Conservation (phyloP, 2,888 invertebrate species). For the Kryphioiulus occultus region DNA sequence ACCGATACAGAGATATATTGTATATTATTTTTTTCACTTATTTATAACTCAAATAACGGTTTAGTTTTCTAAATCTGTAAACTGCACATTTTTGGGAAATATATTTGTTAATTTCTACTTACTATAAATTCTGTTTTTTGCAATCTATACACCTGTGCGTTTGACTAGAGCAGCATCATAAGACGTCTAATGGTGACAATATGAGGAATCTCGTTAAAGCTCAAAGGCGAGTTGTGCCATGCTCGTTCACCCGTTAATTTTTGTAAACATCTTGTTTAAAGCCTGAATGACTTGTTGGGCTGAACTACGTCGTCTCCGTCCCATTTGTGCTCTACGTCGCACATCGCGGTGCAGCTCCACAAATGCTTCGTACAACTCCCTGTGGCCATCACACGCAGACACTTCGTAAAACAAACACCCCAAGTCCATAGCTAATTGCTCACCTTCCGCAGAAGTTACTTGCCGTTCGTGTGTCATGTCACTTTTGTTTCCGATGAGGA, state of each 20-base stretch:
- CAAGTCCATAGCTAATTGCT: constrained; percentile 59
- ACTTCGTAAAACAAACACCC: constrained; percentile 60
- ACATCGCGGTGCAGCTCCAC: constrained; percentile 61
- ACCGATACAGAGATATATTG: too few species aligned
- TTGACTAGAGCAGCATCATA: too few species aligned
- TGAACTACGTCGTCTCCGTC: constrained; percentile 60
- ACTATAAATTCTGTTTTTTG: too few species aligned
- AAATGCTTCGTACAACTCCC: constrained; percentile 61
- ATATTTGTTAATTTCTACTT: too few species aligned
- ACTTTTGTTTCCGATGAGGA: constrained; percentile 60
- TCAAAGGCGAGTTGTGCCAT: background rate
- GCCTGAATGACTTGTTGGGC: constrained; percentile 57
- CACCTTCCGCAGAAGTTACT: constrained; percentile 59
- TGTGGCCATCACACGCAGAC: constrained; percentile 60
- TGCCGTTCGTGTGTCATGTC: constrained; percentile 59
- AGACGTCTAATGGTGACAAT: too few species aligned
- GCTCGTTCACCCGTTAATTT: constrained; percentile 33
- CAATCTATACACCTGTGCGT: too few species aligned
- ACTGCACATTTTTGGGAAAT: too few species aligned
- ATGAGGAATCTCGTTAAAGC: too few species aligned
- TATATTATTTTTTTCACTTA: too few species aligned
- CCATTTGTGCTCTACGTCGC: constrained; percentile 58
- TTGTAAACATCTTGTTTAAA: constrained; percentile 56
- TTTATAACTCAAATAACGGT: too few species aligned
- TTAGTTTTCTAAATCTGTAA: too few species aligned